Conservation (phyloP, 2,113 vertebrate genomes). For the Callospermophilus lateralis region DNA sequence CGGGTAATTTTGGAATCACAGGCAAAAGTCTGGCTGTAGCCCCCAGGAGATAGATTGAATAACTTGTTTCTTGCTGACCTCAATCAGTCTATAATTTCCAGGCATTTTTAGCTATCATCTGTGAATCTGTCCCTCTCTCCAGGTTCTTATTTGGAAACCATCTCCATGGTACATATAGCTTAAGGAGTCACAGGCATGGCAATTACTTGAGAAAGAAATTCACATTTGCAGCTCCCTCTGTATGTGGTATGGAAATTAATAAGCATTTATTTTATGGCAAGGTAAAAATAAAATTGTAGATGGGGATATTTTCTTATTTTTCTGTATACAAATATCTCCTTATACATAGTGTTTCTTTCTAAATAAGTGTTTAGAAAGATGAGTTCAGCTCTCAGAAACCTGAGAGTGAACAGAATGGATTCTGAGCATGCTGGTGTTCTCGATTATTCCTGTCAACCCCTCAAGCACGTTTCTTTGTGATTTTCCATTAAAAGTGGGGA, state of each 20-base stretch:
- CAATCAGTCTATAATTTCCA: conserved; percentile 72
- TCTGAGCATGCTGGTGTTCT: conserved; percentile 66
- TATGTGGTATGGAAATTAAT: conserved; percentile 65
- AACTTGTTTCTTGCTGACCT: conserved; percentile 77
- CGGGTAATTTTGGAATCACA: conserved; percentile 72
- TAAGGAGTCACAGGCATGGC: conserved; percentile 62
- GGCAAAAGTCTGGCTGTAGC: conserved; percentile 58
- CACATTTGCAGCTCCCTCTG: conserved; percentile 36
- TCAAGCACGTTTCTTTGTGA: conserved; percentile 78
- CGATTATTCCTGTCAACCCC: conserved; percentile 63
- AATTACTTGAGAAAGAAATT: conserved; percentile 75
- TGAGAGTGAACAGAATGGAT: conserved; percentile 63
- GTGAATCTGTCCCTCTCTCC: conserved; percentile 67
- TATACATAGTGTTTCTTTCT: not conserved
- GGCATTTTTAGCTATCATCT: conserved; percentile 66
- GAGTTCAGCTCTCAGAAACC: conserved; percentile 56
- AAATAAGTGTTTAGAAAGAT: conserved; percentile 72
- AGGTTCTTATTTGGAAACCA: conserved; percentile 68
- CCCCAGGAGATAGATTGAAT: conserved; percentile 71
- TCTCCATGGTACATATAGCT: conserved; percentile 43
- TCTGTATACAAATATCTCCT: conserved; percentile 31
- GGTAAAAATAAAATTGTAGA: conserved; percentile 55
- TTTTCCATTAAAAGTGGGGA: conserved; percentile 69
- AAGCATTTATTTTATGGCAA: conserved; percentile 71
- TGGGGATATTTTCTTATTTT: conserved; percentile 3